These are phyloP conservation scores for Amyelois transitella DNA, from an alignment of 1,140 invertebrate species.

Conservation along the genomic window DNA sequence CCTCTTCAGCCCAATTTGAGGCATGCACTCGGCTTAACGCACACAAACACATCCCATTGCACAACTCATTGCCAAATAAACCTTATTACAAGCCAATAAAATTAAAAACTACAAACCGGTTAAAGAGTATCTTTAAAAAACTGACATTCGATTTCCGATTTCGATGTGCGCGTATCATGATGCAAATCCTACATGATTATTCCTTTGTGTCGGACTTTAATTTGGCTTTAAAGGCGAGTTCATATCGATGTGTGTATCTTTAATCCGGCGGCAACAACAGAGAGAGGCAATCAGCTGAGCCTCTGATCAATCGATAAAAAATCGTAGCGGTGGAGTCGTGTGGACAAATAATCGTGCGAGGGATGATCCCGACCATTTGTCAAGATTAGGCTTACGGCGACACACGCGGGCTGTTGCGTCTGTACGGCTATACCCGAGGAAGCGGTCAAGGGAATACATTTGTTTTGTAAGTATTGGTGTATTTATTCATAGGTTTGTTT, in stretches of 20 bases:
- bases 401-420: slow-evolving; percentile 7
- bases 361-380: slow-evolving; percentile 67
- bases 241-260: slow-evolving; percentile 18
- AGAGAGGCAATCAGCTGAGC: slow-evolving; percentile 65
- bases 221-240: slow-evolving; percentile 25
- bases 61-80: not conserved
- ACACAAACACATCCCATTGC: slow-evolving; percentile 29
- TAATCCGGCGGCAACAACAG: slow-evolving; percentile 65
- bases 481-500: too few species aligned
- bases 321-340: slow-evolving; percentile 41
- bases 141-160: slow-evolving; percentile 1
- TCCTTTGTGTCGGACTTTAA: slow-evolving; percentile 34
- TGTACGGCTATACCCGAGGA: slow-evolving; percentile 1
- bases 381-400: slow-evolving; percentile 54
- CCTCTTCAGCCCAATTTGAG: slow-evolving; percentile 74
- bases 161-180: slow-evolving; percentile 27
- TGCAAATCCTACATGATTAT: slow-evolving; percentile 35
- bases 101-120: not conserved
- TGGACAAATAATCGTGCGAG: slow-evolving; percentile 47
- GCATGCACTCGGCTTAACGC: slow-evolving; percentile 61
- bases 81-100: not conserved
- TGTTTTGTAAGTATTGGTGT: not conserved
- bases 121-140: not conserved
- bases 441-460: slow-evolving; percentile 4
- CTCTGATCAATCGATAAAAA: slow-evolving; percentile 67